Base-by-base conservation (phyloP, 2,113 vertebrate species). In the Globicephala melas region DNA sequence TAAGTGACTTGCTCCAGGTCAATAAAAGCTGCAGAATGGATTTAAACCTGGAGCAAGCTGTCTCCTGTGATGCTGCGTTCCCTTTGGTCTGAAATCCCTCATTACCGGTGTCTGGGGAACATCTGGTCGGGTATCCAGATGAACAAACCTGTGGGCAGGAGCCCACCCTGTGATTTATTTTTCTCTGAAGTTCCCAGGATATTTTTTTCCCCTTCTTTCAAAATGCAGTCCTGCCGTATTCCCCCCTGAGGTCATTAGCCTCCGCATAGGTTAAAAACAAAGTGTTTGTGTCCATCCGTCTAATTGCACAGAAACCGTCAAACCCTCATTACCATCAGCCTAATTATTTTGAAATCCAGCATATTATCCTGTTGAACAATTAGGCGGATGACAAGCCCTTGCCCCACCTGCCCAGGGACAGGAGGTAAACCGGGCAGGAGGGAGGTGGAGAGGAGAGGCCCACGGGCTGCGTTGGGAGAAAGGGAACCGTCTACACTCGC, bases 191-290 rank as follows among this genome's bases (percentile, higher is more conserved):
- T 91, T 97, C 96, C 96, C 93, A 93, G 96, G 98, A 41, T 97
- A 74, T 94, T 71, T 91, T 96, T 77, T 53, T 94, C 93, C 74
- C 86, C 84, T 65, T 68, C 53, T 96, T 98, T 98, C 95, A 82
- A 97, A 98, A 98, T 85, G 91, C 92, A 86, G 94, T 53, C 83
- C 97, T 96, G 96, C 95, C 84, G 60, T 98, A 98, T 98, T 98
- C 98, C 99, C 98, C 98, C 98, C 98, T 98, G 98, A 98, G 98
- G 98, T 98, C 98, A 98, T 98, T 98, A 98, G 98, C 98, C 96
- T 96, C 98, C 62, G 98, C 97, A 96, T 84, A 98, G 98, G 99
- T 98, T 98, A 97, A 98, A 98, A 98, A 98, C 97, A 97, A 96
- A 97, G 94, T 96, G 79, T 98, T 97, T 98, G 98, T 97, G 94